phyloP scores from a whole-genome alignment of 2,113 vertebrate species.

The Speoplatyrhinus poulsoni region DNA sequence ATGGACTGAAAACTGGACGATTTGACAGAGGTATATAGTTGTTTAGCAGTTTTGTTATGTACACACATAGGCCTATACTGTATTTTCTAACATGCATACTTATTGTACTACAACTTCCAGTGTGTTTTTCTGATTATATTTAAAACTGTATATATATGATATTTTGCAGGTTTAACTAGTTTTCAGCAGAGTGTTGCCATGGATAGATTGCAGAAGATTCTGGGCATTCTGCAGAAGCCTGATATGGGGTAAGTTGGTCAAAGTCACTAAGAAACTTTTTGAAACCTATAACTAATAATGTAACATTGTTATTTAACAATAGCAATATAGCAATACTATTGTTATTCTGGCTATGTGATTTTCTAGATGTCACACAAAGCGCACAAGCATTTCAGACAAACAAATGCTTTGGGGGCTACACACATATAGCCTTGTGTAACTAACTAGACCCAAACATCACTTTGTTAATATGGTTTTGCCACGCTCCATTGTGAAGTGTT shows the following conservation, averaged over 20 bases:
- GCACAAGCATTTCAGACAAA: too few relatives aligned
- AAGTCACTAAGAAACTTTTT: neutral
- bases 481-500: too few relatives aligned
- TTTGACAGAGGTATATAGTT: conserved; percentile 81
- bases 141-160: neutral
- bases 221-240: conserved; percentile 87
- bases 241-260: conserved; percentile 82
- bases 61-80: neutral
- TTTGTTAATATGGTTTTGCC: too few relatives aligned
- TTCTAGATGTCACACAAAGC: too few relatives aligned
- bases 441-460: too few relatives aligned
- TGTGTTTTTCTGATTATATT: neutral
- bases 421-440: too few relatives aligned
- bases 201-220: conserved; percentile 86
- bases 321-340: neutral
- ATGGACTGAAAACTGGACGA: conserved; percentile 83
- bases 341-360: neutral
- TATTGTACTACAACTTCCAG: neutral
- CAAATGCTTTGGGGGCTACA: too few relatives aligned
- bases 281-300: neutral
- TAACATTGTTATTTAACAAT: neutral
- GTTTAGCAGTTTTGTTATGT: neutral
- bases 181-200: conserved; percentile 91
- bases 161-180: conserved; percentile 80
- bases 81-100: neutral